phyloP scores from a whole-genome alignment of 2,888 invertebrate species.

The Xanthorhoe spadicearia region DNA sequence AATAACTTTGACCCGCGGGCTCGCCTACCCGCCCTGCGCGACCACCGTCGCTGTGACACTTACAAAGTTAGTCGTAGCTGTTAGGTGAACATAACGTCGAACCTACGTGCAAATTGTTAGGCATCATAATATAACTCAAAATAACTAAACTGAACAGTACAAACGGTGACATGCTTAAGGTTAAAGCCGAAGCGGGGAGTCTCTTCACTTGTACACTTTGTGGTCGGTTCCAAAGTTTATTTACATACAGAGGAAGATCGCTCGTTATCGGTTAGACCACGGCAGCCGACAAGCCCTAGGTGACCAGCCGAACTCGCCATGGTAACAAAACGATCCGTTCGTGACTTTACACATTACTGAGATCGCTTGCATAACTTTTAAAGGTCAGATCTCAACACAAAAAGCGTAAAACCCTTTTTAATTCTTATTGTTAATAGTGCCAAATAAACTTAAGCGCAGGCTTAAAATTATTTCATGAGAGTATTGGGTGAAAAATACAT shows the following conservation, averaged over 20 bases:
- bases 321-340: slow-evolving; percentile 17
- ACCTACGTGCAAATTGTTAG: slow-evolving; percentile 73
- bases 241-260: slow-evolving; percentile 46
- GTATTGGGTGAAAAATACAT: slow-evolving; percentile 85
- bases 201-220: slow-evolving; percentile 49
- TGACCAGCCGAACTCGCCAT: slow-evolving; percentile 45
- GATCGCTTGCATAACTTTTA: slow-evolving; percentile 68
- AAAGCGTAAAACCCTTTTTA: slow-evolving; percentile 72
- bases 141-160: slow-evolving; percentile 67
- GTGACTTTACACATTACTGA: slow-evolving; percentile 57
- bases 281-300: slow-evolving; percentile 63
- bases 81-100: slow-evolving; percentile 64
- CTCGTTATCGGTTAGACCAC: slow-evolving; percentile 47
- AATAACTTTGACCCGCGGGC: slow-evolving; percentile 57
- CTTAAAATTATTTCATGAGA: slow-evolving; percentile 74
- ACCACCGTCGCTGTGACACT: slow-evolving; percentile 30
- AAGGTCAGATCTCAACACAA: slow-evolving; percentile 74
- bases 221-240: slow-evolving; percentile 49
- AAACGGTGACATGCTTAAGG: slow-evolving; percentile 76
- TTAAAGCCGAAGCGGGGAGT: slow-evolving; percentile 70
- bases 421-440: slow-evolving; percentile 76
- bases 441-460: slow-evolving; percentile 77
- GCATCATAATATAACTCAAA: slow-evolving; percentile 60
- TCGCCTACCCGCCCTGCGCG: slow-evolving; percentile 3
- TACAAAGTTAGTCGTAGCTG: slow-evolving; percentile 78